phyloP scores from a whole-genome alignment of 2,888 invertebrate species.

The Tenthredo notha region DNA sequence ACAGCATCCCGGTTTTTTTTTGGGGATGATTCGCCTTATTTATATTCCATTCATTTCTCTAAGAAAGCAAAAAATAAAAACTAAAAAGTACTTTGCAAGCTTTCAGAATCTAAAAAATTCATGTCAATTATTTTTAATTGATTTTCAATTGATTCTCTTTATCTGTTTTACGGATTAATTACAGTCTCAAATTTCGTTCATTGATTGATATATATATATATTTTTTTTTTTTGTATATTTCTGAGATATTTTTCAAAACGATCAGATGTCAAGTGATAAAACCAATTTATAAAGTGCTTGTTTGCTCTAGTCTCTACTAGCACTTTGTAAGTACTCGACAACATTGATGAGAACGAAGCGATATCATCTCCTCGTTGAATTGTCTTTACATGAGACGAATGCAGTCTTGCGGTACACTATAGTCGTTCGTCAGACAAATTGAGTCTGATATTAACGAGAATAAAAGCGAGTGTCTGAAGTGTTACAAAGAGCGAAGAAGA shows the following conservation, averaged over 20 bases:
- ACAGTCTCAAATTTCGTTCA: neutral
- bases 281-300: neutral
- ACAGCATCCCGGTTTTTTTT: neutral
- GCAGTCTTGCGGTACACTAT: neutral
- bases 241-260: neutral
- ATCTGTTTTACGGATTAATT: neutral
- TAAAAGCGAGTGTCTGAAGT: neutral
- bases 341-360: neutral
- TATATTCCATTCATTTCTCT: neutral
- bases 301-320: neutral
- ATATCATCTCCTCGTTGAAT: neutral
- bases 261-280: neutral
- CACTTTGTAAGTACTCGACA: neutral
- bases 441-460: slow-evolving; percentile 11
- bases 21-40: neutral
- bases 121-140: neutral
- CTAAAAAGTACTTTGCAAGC: neutral
- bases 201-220: slow-evolving; percentile 15
- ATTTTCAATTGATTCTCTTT: neutral
- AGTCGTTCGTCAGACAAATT: neutral
- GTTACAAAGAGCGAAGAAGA: neutral
- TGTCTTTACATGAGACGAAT: neutral
- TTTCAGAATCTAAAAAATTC: neutral
- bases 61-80: neutral
- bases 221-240: neutral